phyloP scores from a whole-genome alignment of 2,888 invertebrate genomes.

The Acrocyrtus sp. region DNA sequence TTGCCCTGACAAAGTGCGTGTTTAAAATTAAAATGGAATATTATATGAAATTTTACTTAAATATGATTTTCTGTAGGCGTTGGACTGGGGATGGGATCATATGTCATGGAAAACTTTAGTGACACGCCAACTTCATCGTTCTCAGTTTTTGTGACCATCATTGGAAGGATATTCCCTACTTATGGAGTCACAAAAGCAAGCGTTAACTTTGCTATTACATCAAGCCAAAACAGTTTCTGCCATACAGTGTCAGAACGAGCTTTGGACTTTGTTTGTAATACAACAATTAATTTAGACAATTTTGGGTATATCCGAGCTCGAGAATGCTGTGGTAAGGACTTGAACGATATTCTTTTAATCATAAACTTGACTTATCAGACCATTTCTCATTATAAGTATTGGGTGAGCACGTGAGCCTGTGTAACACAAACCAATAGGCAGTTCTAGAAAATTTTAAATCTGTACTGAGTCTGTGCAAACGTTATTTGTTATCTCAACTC shows the following conservation, averaged over 20 bases:
- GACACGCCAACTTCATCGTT: neutral
- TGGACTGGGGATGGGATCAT: slow-evolving; percentile 11
- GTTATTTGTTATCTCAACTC: no score
- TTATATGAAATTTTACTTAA: neutral
- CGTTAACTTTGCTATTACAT: slow-evolving; percentile 27
- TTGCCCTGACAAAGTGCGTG: neutral
- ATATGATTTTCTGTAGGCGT: neutral
- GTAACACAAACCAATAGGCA: no score
- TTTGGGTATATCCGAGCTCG: neutral
- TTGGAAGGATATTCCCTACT: slow-evolving; percentile 54
- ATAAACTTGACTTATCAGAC: no score
- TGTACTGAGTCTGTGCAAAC: no score
- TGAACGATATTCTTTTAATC: no score
- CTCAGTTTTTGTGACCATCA: neutral
- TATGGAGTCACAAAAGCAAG: slow-evolving; percentile 40
- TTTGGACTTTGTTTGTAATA: slow-evolving; percentile 43
- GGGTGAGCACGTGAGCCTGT: no score
- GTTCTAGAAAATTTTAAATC: no score
- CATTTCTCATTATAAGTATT: no score
- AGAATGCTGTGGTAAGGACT: slow-evolving; percentile 57
- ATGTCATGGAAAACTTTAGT: neutral
- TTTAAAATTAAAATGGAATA: neutral
- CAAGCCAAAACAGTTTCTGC: slow-evolving; percentile 55
- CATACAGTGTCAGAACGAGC: slow-evolving; percentile 38
- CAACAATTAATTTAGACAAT: neutral